A percentile compares a stretch with the other conserved stretches of the same genome.
Evolutionary conservation across 2,888 invertebrate genomes (phyloP).

Genomic region (Lapara coniferarum): DNA sequence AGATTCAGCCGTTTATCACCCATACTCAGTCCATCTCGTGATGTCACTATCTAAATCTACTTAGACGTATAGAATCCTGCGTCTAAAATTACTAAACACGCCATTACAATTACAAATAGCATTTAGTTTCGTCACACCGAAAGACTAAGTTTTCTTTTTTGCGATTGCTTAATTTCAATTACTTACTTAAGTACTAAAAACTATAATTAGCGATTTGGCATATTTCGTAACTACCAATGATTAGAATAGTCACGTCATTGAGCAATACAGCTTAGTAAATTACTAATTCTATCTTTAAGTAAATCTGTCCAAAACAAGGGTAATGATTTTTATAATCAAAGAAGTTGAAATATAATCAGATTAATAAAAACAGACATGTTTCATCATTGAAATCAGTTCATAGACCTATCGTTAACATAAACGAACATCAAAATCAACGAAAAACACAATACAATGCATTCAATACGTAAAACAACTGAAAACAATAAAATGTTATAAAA

Average conservation of each 20-base stretch:
- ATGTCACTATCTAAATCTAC: conserved; percentile 7
- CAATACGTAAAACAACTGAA: conserved; percentile 11
- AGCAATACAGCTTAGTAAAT: neutral
- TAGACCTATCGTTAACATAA: neutral
- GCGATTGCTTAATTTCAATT: neutral
- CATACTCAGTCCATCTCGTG: conserved; percentile 9
- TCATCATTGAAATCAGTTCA: neutral
- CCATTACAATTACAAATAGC: neutral
- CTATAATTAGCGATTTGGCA: neutral
- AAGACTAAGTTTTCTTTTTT: neutral
- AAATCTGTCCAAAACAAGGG: neutral
- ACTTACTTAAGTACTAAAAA: neutral
- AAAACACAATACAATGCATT: neutral
- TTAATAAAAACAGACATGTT: neutral
- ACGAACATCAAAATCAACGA: neutral
- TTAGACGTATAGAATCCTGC: neutral
- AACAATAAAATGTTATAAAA: conserved; percentile 7
- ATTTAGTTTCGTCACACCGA: neutral
- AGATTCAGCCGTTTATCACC: conserved; percentile 2
- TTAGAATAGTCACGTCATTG: neutral
- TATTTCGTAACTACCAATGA: conserved; percentile 4
- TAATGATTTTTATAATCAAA: neutral
- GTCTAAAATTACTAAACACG: neutral
- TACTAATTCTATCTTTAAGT: neutral
- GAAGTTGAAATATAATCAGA: neutral